Base-by-base conservation (phyloP, 2,888 invertebrate species). In the Rhimphoctona megacephalus region DNA sequence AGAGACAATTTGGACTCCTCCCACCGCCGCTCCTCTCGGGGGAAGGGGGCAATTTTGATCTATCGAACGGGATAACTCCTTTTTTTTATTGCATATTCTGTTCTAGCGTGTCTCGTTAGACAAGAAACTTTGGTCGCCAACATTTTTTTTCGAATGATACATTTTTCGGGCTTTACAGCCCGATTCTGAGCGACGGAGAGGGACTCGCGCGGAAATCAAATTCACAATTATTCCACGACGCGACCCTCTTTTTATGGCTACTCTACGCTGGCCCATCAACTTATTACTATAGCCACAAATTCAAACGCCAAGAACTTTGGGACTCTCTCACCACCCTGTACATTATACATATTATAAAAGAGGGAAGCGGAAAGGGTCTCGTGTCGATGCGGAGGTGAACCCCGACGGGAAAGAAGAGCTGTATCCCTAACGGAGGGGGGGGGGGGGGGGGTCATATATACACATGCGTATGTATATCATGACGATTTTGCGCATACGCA, bases 371-470 rank as follows among this genome's bases (percentile, higher is more conserved):
- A 86, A 84, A 81, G 86, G 81, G 77, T 73, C 81, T 69, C 54
- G 83, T 81, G 74, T 83, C 81, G 83, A 83, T 86, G 36, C 36
- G 83, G 83, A 83, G 86, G 72, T 86, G 86, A 80, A 83, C n/a
- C n/a, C 67, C 66, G 72, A 61, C 83, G 72, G 61, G 80, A 77
- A 80, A 86, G 76, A 76, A 70, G 39, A 39, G 39, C 39, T 39
- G 30, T 49, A 17, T 52, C 39, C 64, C 49, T 69, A 54, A 69
- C 22, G 36, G 76, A n/a, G 8, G 39, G 39, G 8, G 39, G 39
- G 61, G 36, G 25, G 76, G 77, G 73, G 66, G 57, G 36, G n/a
- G 74, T 52, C 78, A 36, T 25, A 43, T 22, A 49, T 0, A 30
- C 9, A 43, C 39, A 39, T 39, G 39, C 39, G 39, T 46, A 8